Base-by-base conservation (phyloP, 2,888 invertebrate species). In the Bellardia bayeri region DNA sequence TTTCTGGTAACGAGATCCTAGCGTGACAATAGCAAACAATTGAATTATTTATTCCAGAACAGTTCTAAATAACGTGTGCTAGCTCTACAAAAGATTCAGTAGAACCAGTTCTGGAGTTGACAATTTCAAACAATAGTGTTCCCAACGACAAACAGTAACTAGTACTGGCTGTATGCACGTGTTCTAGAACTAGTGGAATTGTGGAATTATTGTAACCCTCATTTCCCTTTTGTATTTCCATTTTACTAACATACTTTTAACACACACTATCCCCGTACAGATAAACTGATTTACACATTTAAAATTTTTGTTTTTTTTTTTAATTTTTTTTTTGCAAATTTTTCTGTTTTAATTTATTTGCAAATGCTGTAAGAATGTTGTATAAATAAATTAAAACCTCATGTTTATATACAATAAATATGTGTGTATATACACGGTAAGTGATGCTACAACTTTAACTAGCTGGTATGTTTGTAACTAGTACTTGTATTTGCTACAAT, bases 291-390 rank as follows among this genome's bases (percentile, higher is more conserved):
- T 72, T 54, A n/a, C 16, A 42, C 30, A 30, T 13, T 40, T 23
- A 63, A 72, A 42, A 72, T 49, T 51, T 61, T 66, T 66, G n/a
- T 42, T 42, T 9, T 68, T 58, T 54, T 40, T 40, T 23, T 33
- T 9, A 23, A 8, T 66, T 66, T 33, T 49, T 16, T 63, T 71
- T 71, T 69, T 64, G 9, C 33, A 74, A 63, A 42, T 58, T 84
- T 80, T 79, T 30, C 61, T 54, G 66, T 84, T 84, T 84, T 84
- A 79, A 84, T 84, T 84, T 84, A 84, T 84, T 79, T 84, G 79
- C 68, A 79, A 79, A 80, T 80, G 74, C 61, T 61, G 79, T 42
- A 80, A 80, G 61, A 85, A 85, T 85, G 68, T 85, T 85, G 84
- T 80, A 68, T 66, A 80, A 74, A 85, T 85, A 80, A 80, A 85